A percentile compares a stretch with the other conserved stretches of the same genome.
Conservation (phyloP, 2,113 vertebrate genomes). For the Toxotes chatareus region DNA sequence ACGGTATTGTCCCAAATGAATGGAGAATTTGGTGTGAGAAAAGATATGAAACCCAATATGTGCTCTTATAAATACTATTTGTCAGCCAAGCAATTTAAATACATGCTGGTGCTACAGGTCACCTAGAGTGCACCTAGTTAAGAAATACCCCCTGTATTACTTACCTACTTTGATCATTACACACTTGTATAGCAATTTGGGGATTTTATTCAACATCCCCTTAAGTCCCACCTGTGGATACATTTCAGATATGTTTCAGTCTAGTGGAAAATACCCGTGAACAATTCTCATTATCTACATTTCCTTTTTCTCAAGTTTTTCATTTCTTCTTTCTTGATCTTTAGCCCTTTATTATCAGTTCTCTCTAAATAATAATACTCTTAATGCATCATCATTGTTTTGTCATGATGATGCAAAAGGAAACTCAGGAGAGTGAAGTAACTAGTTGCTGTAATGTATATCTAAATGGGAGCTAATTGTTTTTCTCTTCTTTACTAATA, state of each 20-base stretch:
- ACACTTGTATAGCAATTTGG: background rate
- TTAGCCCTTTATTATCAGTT: conserved; percentile 1
- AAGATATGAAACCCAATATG: background rate
- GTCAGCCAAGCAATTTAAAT: conserved; percentile 11
- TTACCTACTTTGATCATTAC: background rate
- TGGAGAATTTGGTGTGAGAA: background rate
- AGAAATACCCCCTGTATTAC: background rate
- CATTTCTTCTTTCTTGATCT: conserved; percentile 12
- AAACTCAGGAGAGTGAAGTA: conserved; percentile 24
- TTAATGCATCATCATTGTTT: background rate
- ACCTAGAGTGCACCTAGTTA: conserved; percentile 6
- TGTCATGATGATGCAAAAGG: background rate
- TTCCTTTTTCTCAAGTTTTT: background rate
- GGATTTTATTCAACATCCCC: background rate
- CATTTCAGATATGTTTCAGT: background rate
- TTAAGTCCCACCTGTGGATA: background rate
- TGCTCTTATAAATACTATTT: conserved; percentile 15
- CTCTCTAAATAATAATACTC: background rate
- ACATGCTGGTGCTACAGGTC: background rate
- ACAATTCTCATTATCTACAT: background rate
- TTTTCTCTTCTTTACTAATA: background rate
- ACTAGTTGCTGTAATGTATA: conserved; percentile 1
- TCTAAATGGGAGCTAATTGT: background rate
- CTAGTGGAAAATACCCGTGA: conserved; percentile 3
- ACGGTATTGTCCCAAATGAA: background rate